Evolutionary conservation across 2,888 invertebrate species (phyloP), one percentile per base, ranked within the genome.

Genomic region (Aplocera efformata): DNA sequence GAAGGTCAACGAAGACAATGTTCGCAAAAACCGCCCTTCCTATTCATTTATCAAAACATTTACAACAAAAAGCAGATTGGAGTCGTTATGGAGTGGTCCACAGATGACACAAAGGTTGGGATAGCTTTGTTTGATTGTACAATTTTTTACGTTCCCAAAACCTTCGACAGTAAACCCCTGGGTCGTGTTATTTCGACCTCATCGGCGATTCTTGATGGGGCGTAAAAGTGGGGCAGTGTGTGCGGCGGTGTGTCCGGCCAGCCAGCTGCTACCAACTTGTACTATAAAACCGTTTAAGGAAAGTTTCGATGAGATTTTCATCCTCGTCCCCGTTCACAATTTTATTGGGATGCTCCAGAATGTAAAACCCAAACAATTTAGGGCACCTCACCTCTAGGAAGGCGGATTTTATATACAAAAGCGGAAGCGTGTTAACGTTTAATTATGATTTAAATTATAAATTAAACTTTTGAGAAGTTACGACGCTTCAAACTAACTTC

Each of bases 141-240:
- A 37, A 50, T 50, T 52, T 51, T 54, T 55, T 47, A 52, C 44
- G 50, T 48, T 22, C 30, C 38, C 42, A 45, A 45, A 46, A 41
- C 41, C 46, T 33, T 44, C 13, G 33, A 33, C 28, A 28, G 40
- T 41, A 41, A 43, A 46, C 48, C 46, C 41, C 45, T 47, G 27
- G 33, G 42, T 40, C 43, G 42, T 43, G 49, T 50, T 45, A 48
- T 47, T 42, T 36, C 41, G 41, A 43, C 45, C 48, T 40, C 51
- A 48, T 50, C 45, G 50, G 44, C 44, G 33, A 42, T 46, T 50
- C 47, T 42, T 49, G 48, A 50, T 46, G 46, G 40, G 31, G 26
- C 28, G 40, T 45, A 42, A 44, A 51, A 48, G 36, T 27, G 24
- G 37, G 42, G 35, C 6, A 17, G 30, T 3, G 13, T 22, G 25